phyloP scores from a whole-genome alignment of 2,113 vertebrate genomes.

The Colossoma macropomum region DNA sequence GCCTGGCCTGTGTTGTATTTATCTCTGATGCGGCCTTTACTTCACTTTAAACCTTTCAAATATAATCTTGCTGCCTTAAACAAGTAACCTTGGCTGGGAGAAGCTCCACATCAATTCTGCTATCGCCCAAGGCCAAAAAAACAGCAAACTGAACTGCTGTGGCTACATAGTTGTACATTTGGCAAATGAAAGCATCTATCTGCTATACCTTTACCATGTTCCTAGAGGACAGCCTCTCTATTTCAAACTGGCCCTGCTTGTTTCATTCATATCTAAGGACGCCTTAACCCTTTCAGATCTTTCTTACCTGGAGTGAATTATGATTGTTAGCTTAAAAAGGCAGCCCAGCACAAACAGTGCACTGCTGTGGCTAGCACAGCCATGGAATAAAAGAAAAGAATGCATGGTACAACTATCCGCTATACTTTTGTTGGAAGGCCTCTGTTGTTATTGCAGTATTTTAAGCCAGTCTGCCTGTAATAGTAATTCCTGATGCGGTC shows the following conservation, averaged over 20 bases:
- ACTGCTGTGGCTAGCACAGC: background rate
- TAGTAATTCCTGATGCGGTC: background rate
- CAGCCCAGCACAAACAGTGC: too few relatives aligned
- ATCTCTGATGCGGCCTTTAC: background rate
- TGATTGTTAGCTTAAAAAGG: too few relatives aligned
- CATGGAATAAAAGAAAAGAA: background rate
- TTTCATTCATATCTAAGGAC: too few relatives aligned
- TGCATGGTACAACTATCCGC: background rate
- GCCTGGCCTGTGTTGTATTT: background rate
- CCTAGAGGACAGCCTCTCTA: too few relatives aligned
- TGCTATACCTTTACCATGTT: too few relatives aligned
- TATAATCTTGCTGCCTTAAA: background rate
- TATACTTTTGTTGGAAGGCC: slow-evolving; percentile 3
- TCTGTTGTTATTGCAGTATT: background rate
- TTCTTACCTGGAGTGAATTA: too few relatives aligned
- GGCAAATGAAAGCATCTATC: too few relatives aligned
- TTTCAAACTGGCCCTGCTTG: too few relatives aligned
- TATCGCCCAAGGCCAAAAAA: too few relatives aligned
- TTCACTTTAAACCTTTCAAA: background rate
- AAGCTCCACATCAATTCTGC: background rate
- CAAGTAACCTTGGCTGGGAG: background rate
- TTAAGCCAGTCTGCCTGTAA: background rate
- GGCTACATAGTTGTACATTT: too few relatives aligned
- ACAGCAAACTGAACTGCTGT: too few relatives aligned
- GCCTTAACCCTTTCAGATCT: too few relatives aligned